These are phyloP conservation scores for Ascaphus truei DNA, from an alignment of 2,113 vertebrate genomes.

Conservation along the genomic window DNA sequence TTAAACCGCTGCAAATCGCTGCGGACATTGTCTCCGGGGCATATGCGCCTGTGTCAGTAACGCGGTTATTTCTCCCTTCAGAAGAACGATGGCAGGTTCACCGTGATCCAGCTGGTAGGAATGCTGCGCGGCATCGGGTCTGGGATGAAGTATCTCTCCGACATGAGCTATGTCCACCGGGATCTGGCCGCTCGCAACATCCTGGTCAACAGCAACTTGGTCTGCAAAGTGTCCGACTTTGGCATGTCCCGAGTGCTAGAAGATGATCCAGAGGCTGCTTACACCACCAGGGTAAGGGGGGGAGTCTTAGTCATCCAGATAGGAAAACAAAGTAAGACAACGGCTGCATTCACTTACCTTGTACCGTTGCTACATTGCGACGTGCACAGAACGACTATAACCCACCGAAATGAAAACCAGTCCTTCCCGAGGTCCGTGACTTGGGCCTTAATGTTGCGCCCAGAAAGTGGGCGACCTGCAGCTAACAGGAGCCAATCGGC, in stretches of 20 bases:
- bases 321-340: not conserved
- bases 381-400: too few species aligned
- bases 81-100: slow-evolving; percentile 97
- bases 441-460: too few species aligned
- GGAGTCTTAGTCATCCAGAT: not conserved
- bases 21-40: too few species aligned
- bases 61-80: slow-evolving; percentile 45
- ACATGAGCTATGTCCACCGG: slow-evolving; percentile 97
- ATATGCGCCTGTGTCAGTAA: too few species aligned
- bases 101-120: slow-evolving; percentile 94
- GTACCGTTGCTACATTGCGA: too few species aligned
- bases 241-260: slow-evolving; percentile 96
- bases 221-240: slow-evolving; percentile 97
- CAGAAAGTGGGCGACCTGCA: too few species aligned
- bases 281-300: slow-evolving; percentile 85
- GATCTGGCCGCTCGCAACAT: slow-evolving; percentile 95
- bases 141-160: slow-evolving; percentile 96
- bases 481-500: too few species aligned
- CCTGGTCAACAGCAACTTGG: slow-evolving; percentile 95
- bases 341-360: too few species aligned
- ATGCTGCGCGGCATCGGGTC: slow-evolving; percentile 94
- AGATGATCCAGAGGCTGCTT: slow-evolving; percentile 92
- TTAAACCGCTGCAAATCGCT: too few species aligned
- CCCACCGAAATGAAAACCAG: too few species aligned
- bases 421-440: too few species aligned